Percentiles rank a stretch among this genome's conserved stretches.
phyloP scores from a whole-genome alignment of 2,113 vertebrate species.

The Dicentrarchus labrax region DNA sequence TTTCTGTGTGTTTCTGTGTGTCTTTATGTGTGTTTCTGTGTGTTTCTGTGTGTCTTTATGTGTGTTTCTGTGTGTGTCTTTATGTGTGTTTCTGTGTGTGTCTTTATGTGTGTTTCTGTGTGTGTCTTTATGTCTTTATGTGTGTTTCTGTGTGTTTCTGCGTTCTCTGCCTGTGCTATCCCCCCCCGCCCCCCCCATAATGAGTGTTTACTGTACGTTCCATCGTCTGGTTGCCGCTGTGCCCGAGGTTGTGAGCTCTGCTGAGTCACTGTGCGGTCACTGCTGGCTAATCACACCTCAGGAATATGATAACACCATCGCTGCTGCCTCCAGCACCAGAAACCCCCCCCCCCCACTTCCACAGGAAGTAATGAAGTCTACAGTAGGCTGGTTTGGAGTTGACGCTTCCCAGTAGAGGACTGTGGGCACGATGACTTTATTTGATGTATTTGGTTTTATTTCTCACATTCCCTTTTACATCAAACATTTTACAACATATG shows the following conservation, averaged over 20 bases:
- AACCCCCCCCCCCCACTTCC: slow-evolving; percentile 6
- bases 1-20: no score
- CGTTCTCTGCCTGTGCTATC: no score
- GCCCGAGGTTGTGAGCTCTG: slow-evolving; percentile 28
- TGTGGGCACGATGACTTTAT: no score
- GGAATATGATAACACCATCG: slow-evolving; percentile 23
- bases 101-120: no score
- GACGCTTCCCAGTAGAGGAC: neutral
- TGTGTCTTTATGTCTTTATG: neutral
- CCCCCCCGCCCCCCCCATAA: neutral
- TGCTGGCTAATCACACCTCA: slow-evolving; percentile 48
- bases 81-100: no score
- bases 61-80: no score
- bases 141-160: neutral
- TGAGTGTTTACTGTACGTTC: slow-evolving; percentile 34
- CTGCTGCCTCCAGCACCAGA: slow-evolving; percentile 20
- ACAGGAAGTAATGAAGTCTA: neutral
- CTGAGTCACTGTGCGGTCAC: slow-evolving; percentile 63
- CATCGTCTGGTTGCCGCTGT: neutral
- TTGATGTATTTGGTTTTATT: no score
- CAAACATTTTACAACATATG: no score
- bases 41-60: neutral
- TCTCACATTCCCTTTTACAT: no score
- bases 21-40: no score
- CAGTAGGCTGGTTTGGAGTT: neutral